A percentile compares a stretch with the other conserved stretches of the same genome.
These are phyloP conservation scores for Orthosia incerta DNA, from an alignment of 2,888 invertebrate species.

Conservation along the genomic window DNA sequence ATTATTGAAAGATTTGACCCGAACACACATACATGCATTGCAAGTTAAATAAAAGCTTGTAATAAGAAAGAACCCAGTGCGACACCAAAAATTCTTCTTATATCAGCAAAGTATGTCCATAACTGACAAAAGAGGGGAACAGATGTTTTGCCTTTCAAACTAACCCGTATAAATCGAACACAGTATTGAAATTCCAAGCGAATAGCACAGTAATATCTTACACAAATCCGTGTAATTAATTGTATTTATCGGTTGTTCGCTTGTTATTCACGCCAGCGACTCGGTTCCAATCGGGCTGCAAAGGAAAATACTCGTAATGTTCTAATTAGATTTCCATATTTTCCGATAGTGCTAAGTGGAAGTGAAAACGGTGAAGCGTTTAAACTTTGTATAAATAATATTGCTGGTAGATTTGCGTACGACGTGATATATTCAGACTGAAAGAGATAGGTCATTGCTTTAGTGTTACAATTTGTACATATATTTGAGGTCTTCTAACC, in stretches of 20 bases:
- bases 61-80: too few relatives aligned
- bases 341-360: slow-evolving; percentile 37
- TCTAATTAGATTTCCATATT: slow-evolving; percentile 54
- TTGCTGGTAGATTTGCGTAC: not conserved
- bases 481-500: too few relatives aligned
- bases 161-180: slow-evolving; percentile 7
- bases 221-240: slow-evolving; percentile 50
- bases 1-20: too few relatives aligned
- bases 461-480: too few relatives aligned
- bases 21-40: too few relatives aligned
- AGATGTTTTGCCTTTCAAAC: not conserved
- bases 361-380: not conserved
- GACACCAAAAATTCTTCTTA: too few relatives aligned
- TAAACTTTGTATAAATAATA: slow-evolving; percentile 15
- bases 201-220: slow-evolving; percentile 11
- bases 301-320: slow-evolving; percentile 47
- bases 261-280: slow-evolving; percentile 48
- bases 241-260: slow-evolving; percentile 40
- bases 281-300: slow-evolving; percentile 29
- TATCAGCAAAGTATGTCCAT: not conserved
- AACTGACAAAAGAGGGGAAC: not conserved
- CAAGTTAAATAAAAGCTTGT: too few relatives aligned
- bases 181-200: slow-evolving; percentile 34
- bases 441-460: too few relatives aligned
- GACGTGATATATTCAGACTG: too few relatives aligned